A percentile compares a stretch with the other conserved stretches of the same genome.
phyloP scores from a whole-genome alignment of 2,113 vertebrate genomes.

The Lynx canadensis region DNA sequence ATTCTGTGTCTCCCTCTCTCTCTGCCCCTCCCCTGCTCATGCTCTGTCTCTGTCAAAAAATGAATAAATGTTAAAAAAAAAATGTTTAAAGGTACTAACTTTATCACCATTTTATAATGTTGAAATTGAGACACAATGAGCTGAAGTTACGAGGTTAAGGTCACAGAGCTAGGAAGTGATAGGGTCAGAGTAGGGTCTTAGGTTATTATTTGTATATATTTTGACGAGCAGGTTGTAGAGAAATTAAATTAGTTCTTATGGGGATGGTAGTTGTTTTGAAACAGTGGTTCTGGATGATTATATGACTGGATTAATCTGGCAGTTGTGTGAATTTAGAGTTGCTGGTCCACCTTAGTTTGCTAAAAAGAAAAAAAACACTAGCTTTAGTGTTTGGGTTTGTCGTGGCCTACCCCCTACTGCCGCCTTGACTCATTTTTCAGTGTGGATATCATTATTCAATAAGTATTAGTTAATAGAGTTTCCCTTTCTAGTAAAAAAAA shows the following conservation, averaged over 20 bases:
- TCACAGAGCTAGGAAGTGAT: background rate
- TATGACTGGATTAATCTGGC: background rate
- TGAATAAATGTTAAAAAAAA: too few relatives aligned
- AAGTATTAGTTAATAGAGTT: slow-evolving; percentile 19
- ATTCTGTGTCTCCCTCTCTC: too few relatives aligned
- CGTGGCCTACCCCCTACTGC: background rate
- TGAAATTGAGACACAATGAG: background rate
- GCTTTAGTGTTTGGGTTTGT: background rate
- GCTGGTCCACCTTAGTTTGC: background rate
- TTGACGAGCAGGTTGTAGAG: background rate
- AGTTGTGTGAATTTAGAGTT: background rate
- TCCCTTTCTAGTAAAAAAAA: slow-evolving; percentile 22
- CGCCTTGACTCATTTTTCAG: slow-evolving; percentile 16
- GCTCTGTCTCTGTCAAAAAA: too few relatives aligned
- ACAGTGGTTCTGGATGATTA: background rate
- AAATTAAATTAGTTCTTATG: slow-evolving; percentile 4
- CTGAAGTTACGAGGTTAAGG: background rate
- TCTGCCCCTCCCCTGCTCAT: too few relatives aligned
- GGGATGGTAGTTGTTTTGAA: background rate
- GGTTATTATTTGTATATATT: too few relatives aligned
- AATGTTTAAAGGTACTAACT: background rate
- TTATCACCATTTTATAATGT: background rate
- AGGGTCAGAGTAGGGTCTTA: background rate
- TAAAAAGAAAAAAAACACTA: background rate
- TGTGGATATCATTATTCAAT: background rate